Conservation (phyloP, 2,888 invertebrate species). For the Andrena haemorrhoa region DNA sequence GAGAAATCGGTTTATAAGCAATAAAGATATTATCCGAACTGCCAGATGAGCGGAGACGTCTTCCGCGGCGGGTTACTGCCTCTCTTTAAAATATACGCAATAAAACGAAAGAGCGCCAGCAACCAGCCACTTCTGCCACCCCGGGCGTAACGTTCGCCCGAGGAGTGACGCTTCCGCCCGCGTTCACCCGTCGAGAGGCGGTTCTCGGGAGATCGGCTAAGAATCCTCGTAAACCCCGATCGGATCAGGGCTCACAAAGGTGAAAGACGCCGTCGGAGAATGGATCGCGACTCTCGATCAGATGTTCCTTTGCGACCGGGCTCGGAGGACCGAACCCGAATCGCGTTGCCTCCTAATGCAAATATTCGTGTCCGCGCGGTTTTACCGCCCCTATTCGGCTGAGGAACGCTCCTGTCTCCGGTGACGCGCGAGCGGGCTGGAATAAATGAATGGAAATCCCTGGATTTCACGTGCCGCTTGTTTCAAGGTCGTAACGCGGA, state of each 20-base stretch:
- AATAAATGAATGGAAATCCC: slow-evolving; percentile 43
- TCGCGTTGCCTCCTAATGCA: slow-evolving; percentile 2
- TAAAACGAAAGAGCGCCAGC: slow-evolving; percentile 29
- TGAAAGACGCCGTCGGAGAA: slow-evolving; percentile 37
- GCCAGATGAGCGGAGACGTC: slow-evolving; percentile 2
- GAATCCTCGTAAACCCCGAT: slow-evolving; percentile 62
- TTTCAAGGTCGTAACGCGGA: too few species aligned
- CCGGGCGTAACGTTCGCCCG: slow-evolving; percentile 35
- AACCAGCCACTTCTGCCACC: slow-evolving; percentile 11
- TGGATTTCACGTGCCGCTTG: not conserved
- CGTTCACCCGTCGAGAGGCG: not conserved
- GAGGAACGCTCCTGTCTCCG: slow-evolving; percentile 17
- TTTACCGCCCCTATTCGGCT: slow-evolving; percentile 27
- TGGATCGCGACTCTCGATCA: slow-evolving; percentile 37
- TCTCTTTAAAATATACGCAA: slow-evolving; percentile 2
- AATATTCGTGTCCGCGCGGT: slow-evolving; percentile 37
- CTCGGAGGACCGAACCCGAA: not conserved
- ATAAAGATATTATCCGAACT: slow-evolving; percentile 47
- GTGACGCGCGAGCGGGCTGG: slow-evolving; percentile 1
- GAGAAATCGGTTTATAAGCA: slow-evolving; percentile 31
- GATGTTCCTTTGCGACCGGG: slow-evolving; percentile 8
- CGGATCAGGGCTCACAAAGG: slow-evolving; percentile 49
- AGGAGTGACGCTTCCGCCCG: slow-evolving; percentile 5
- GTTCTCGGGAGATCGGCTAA: slow-evolving; percentile 27
- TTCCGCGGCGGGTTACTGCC: slow-evolving; percentile 1